Evolutionary conservation across 2,113 vertebrate genomes (phyloP), one percentile per base, ranked within the genome.

Genomic region (Semnornis frantzii): DNA sequence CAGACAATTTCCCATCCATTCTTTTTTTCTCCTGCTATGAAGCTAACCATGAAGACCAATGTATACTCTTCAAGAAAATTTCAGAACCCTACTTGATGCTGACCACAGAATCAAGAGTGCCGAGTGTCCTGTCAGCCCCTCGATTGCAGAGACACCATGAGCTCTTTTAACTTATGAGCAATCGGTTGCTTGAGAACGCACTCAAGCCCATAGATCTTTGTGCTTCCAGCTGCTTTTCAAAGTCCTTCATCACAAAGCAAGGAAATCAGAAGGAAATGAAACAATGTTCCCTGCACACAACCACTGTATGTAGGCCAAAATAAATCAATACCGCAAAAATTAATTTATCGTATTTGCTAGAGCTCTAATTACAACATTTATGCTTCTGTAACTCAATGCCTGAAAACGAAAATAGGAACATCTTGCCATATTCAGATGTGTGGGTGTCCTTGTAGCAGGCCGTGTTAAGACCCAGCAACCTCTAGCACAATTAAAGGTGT

Each of bases 231-330:
- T 66, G 27, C 70, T 81, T 90, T 92, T 68, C 52, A 27, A 83
- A 94, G 76, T 59, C 42, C 57, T 87, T 89, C 62, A 42, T 71
- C 82, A 87, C 79, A 95, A 91, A 92, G 54, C 75, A 87, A 92
- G 66, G 89, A 94, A 95, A 85, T 63, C 27, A 85, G 75, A 91
- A 92, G 87, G 85, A 95, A 92, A 85, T 55, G 20, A 94, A 96
- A 89, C 92, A 83, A 91, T 42, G 78, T 19, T 82, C 59, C 50
- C 34, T 30, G 12, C 21, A 59, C 23, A 31, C 34, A 85, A 58
- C n/a, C 21, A 65, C 79, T 34, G 44, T 33, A 27, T 8, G 30
- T 31, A 73, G 5, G 58, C 3, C 34, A 34, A 85, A 66, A 72
- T 25, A 46, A 81, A 62, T 50, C 10, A 70, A 70, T 42, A 50